A percentile compares a stretch with the other conserved stretches of the same genome.
Conservation (phyloP, 2,113 vertebrate species). For the Arvicanthis niloticus region DNA sequence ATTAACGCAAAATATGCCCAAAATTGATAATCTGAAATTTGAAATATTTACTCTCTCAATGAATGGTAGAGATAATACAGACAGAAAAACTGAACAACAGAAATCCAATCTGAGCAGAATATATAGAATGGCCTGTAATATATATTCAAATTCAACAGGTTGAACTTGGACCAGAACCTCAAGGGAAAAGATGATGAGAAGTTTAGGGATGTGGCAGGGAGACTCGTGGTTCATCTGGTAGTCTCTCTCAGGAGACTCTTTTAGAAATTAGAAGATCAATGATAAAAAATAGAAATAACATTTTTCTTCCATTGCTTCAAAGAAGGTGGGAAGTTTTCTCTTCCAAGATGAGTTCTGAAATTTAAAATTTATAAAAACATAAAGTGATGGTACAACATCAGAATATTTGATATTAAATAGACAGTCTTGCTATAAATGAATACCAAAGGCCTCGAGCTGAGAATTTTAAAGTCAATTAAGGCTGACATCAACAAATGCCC, state of each 20-base stretch:
- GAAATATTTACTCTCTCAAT: background rate
- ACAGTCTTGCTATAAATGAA: constrained; percentile 24
- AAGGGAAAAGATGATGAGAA: background rate
- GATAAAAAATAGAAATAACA: background rate
- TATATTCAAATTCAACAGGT: background rate
- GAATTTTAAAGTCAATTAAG: constrained; percentile 43
- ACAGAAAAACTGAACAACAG: background rate
- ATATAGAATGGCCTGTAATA: background rate
- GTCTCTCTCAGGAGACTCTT: background rate
- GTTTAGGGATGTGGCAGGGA: background rate
- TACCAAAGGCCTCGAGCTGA: constrained; percentile 34
- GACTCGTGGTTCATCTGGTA: background rate
- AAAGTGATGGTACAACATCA: background rate
- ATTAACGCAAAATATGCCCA: background rate
- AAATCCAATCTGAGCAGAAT: background rate
- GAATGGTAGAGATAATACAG: background rate
- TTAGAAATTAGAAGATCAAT: background rate
- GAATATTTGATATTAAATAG: background rate
- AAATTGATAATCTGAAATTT: background rate
- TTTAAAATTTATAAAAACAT: constrained; percentile 30
- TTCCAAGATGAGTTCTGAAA: constrained; percentile 9
- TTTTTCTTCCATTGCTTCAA: background rate
- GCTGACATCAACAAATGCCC: constrained; percentile 4
- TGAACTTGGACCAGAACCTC: background rate
- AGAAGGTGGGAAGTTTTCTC: background rate